Percentiles rank a stretch among this genome's conserved stretches.
These are phyloP conservation scores for Drosophila subsilvestris DNA, from an alignment of 2,888 invertebrate species.

Conservation along the genomic window DNA sequence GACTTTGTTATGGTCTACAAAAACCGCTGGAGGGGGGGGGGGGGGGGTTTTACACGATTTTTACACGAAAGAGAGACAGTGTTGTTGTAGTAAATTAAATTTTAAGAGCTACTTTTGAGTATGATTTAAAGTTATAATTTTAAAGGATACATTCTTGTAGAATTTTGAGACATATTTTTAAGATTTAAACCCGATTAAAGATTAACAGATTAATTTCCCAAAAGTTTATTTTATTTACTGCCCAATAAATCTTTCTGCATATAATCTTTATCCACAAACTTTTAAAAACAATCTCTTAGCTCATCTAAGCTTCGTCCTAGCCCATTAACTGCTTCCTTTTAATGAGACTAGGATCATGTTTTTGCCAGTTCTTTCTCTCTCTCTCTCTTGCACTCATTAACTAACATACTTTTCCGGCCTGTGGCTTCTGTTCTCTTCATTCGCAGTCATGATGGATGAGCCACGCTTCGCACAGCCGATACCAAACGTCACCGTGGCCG, in stretches of 20 bases:
- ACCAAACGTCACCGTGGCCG: conserved; percentile 95
- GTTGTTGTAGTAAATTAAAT: background rate
- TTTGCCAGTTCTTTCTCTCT: conserved; percentile 4
- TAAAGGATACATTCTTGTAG: too few relatives aligned
- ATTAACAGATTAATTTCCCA: background rate
- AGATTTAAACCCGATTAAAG: background rate
- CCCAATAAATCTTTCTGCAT: background rate
- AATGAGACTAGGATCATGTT: background rate
- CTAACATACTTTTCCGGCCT: conserved; percentile 56
- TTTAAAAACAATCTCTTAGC: background rate
- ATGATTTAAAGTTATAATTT: too few relatives aligned
- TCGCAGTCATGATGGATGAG: conserved; percentile 92
- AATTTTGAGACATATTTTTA: too few relatives aligned
- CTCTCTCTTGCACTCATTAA: conserved; percentile 53
- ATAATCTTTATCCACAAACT: conserved; percentile 4
- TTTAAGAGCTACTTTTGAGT: background rate
- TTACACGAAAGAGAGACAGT: background rate
- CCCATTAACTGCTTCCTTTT: background rate
- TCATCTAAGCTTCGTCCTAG: background rate
- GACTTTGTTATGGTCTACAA: conserved; percentile 34
- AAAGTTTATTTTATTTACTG: background rate
- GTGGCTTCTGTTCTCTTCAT: conserved; percentile 41
- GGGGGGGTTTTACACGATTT: too few relatives aligned
- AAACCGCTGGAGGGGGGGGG: background rate
- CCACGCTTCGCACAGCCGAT: conserved; percentile 95